phyloP scores from a whole-genome alignment of 2,797 vertebrate species.

The Eleutherodactylus coqui region DNA sequence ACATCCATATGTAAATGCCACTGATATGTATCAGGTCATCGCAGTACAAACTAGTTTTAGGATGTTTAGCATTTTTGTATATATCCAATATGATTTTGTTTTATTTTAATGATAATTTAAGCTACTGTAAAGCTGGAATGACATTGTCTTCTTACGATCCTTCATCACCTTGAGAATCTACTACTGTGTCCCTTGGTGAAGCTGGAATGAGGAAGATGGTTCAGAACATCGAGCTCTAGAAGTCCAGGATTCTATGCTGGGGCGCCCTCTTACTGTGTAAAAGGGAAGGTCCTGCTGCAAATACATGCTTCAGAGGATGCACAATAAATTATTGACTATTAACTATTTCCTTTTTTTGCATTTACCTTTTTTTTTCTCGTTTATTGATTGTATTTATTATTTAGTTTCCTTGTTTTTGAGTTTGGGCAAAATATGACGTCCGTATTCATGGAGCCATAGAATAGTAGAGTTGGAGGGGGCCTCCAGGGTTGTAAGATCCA shows the following conservation, averaged over 20 bases:
- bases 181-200: background rate
- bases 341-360: background rate
- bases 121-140: background rate
- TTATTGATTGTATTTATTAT: background rate
- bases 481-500: too few species aligned
- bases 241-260: background rate
- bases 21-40: background rate
- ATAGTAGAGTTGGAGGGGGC: too few species aligned
- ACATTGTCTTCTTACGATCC: background rate
- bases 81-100: background rate
- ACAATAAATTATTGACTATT: slow-evolving; percentile 27
- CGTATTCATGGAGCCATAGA: too few species aligned
- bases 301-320: slow-evolving; percentile 16
- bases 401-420: background rate
- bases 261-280: slow-evolving; percentile 48
- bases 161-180: background rate
- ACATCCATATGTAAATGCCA: background rate
- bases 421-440: background rate
- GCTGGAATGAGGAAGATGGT: background rate
- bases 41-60: background rate
- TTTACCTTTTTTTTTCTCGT: background rate
- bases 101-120: slow-evolving; percentile 6
- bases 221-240: background rate
- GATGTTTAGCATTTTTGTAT: background rate
- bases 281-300: background rate